A percentile compares a stretch with the other conserved stretches of the same genome.
These are phyloP conservation scores for Cryptomyrus ogoouensis DNA, from an alignment of 2,113 vertebrate species.

Conservation along the genomic window DNA sequence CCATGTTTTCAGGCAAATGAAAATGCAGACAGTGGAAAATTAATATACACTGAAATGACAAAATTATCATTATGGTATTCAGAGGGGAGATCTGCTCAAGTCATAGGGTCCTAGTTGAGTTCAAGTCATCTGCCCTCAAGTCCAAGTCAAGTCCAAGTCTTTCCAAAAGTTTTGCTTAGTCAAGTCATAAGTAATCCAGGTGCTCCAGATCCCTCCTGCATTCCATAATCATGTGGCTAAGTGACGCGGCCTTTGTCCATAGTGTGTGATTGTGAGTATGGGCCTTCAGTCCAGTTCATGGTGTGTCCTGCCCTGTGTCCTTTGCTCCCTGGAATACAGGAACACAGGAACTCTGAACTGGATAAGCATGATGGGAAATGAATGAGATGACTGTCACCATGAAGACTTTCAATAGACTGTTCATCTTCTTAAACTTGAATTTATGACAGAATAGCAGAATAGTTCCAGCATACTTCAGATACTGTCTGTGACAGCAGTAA, in stretches of 20 bases:
- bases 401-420: neutral
- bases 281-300: neutral
- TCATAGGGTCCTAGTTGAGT: neutral
- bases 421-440: neutral
- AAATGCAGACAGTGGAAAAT: neutral
- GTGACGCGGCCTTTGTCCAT: neutral
- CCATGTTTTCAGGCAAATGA: neutral
- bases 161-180: too few species aligned
- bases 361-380: neutral
- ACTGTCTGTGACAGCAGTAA: neutral
- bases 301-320: neutral
- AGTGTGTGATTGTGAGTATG: neutral
- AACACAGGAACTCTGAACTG: neutral
- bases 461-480: neutral
- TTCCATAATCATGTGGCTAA: neutral
- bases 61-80: neutral
- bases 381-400: neutral
- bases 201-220: neutral
- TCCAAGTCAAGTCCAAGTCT: too few species aligned
- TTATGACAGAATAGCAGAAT: neutral
- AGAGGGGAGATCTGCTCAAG: neutral
- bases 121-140: neutral
- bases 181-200: neutral
- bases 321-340: neutral
- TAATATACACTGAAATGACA: neutral